phyloP scores from a whole-genome alignment of 2,888 invertebrate genomes.

The Melanotus villosus region DNA sequence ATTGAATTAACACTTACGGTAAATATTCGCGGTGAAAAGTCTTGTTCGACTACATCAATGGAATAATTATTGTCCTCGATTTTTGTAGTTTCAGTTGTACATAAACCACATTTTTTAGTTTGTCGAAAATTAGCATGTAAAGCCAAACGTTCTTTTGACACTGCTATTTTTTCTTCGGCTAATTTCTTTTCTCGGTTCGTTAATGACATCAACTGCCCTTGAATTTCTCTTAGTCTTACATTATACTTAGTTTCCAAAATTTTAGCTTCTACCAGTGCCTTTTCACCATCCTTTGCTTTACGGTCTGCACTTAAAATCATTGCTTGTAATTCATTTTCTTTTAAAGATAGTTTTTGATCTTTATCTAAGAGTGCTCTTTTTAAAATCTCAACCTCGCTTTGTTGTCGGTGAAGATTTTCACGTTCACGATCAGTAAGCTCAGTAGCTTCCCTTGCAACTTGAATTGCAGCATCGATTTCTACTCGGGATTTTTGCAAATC shows the following conservation, averaged over 20 bases:
- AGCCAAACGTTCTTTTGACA: constrained; percentile 73
- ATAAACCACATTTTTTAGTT: constrained; percentile 63
- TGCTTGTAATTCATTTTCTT: constrained; percentile 62
- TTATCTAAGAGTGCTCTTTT: constrained; percentile 61
- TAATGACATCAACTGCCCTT: constrained; percentile 72
- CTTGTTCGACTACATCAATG: constrained; percentile 37
- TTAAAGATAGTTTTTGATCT: constrained; percentile 57
- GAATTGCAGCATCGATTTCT: constrained; percentile 66
- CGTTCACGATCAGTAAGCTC: constrained; percentile 65
- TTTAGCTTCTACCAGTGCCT: constrained; percentile 65
- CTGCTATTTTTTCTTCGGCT: constrained; percentile 73
- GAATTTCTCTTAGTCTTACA: constrained; percentile 72
- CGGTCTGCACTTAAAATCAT: constrained; percentile 67
- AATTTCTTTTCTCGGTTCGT: constrained; percentile 74
- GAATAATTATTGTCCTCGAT: constrained; percentile 1
- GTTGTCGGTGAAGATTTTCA: constrained; percentile 59
- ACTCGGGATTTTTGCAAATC: constrained; percentile 63
- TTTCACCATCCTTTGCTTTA: constrained; percentile 72
- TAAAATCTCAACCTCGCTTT: constrained; percentile 62
- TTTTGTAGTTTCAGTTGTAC: constrained; percentile 54
- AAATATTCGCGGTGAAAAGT: constrained; percentile 42
- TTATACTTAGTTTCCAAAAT: constrained; percentile 70
- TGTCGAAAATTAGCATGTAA: constrained; percentile 72
- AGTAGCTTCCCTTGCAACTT: constrained; percentile 66
- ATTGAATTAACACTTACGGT: no score